These are phyloP conservation scores for Drosophila mayaguana DNA, from an alignment of 2,888 invertebrate species.

Conservation along the genomic window DNA sequence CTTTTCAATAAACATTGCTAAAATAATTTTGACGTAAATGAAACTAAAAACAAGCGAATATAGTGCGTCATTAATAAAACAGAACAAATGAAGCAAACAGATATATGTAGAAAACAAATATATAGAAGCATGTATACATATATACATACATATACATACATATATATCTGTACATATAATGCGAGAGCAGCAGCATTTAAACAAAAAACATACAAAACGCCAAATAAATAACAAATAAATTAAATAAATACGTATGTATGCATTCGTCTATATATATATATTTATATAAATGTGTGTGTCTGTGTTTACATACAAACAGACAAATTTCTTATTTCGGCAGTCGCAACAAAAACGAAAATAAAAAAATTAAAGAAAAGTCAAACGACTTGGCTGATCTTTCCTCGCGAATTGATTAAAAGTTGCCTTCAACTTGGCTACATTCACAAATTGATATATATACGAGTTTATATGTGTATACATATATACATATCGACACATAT, in stretches of 20 bases:
- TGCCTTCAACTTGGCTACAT: slow-evolving; percentile 62
- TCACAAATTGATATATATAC: slow-evolving; percentile 5
- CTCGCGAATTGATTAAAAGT: slow-evolving; percentile 71
- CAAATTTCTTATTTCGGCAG: slow-evolving; percentile 65
- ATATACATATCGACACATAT: slow-evolving; percentile 16
- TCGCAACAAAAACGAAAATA: slow-evolving; percentile 29
- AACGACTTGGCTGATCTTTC: slow-evolving; percentile 60
- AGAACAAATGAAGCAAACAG: slow-evolving; percentile 46
- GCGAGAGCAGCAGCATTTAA: slow-evolving; percentile 50
- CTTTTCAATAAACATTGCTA: slow-evolving; percentile 17
- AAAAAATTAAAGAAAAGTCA: slow-evolving; percentile 51
- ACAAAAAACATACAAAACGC: slow-evolving; percentile 54
- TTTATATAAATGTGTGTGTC: not conserved
- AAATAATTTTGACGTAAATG: slow-evolving; percentile 54
- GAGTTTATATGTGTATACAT: not conserved
- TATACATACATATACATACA: not conserved
- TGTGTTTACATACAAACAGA: slow-evolving; percentile 19
- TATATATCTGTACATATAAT: too few species aligned
- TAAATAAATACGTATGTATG: slow-evolving; percentile 63
- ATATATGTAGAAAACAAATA: slow-evolving; percentile 9
- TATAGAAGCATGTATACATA: not conserved
- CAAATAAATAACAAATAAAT: slow-evolving; percentile 79
- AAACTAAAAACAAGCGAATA: slow-evolving; percentile 49
- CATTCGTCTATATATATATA: not conserved
- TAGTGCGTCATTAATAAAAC: slow-evolving; percentile 73